A percentile compares a stretch with the other conserved stretches of the same genome.
Conservation (phyloP, 2,888 invertebrate genomes). For the Plebejus argus region DNA sequence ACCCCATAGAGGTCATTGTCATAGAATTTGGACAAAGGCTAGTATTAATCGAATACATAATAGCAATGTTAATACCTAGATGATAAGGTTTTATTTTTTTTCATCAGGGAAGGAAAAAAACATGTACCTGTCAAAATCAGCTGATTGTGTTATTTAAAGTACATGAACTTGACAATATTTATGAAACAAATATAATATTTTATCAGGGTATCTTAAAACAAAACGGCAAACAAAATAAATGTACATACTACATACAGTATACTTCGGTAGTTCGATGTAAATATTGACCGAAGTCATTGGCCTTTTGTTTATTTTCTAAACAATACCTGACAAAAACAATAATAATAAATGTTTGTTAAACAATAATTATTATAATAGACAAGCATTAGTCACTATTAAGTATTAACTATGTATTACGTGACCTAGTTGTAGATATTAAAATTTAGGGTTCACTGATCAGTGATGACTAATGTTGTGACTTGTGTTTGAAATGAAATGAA, state of each 20-base stretch:
- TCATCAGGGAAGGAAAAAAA: no score
- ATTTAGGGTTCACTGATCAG: not conserved
- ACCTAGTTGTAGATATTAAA: not conserved
- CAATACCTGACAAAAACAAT: not conserved
- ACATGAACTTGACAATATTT: not conserved
- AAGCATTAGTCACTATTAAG: not conserved
- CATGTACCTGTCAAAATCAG: not conserved
- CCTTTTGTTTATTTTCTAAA: not conserved
- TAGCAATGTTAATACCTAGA: no score
- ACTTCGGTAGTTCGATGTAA: not conserved
- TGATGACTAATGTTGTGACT: not conserved
- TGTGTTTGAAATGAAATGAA: no score
- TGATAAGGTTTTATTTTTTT: no score
- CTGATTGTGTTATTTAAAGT: not conserved
- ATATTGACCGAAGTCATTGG: conserved; percentile 2
- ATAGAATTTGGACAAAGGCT: conserved; percentile 11
- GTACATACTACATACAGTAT: no score
- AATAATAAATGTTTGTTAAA: not conserved
- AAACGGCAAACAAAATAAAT: not conserved
- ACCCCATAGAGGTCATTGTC: conserved; percentile 9
- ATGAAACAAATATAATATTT: not conserved
- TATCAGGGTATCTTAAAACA: not conserved
- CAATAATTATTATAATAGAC: not conserved
- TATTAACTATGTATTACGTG: no score
- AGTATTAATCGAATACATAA: not conserved